Base-by-base conservation (phyloP, 1,140 invertebrate species). In the Orussus abietinus region DNA sequence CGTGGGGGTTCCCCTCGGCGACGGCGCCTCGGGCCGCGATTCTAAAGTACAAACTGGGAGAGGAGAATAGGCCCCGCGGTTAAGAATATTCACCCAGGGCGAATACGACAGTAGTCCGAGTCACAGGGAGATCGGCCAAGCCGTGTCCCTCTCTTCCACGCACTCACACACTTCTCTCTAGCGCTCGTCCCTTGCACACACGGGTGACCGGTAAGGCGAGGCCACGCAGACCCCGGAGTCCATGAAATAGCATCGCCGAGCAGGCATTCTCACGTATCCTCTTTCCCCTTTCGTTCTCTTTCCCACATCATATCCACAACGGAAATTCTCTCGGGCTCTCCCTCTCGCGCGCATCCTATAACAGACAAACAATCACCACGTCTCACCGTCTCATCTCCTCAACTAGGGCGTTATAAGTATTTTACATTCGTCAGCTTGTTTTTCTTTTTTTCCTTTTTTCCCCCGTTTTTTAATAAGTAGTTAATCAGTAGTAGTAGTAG, bases 181-280 rank as follows among this genome's bases (percentile, higher is more conserved):
- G 12, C n/a, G n/a, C 5, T 22, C 22, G 10, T 36, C 11, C 19
- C 19, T 21, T 21, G 34, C 34, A 36, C 34, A 13, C 11, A 25
- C 19, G 34, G n/a, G n/a, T n/a, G n/a, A n/a, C 17, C 19, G 12
- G 12, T 17, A 13, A 11, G 12, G 33, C 11, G 15, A 21, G 10
- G 17, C 15, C 19, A 36, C 5, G 20, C 11, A 31, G 22, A 43
- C 32, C 19, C 34, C 41, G 20, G 28, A 29, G 51, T 58, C 62
- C 64, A 69, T 55, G 55, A 69, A 69, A 70, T 65, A 65, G 66
- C 53, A 69, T 72, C 61, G 60, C 55, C 55, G 59, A 69, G 63
- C 67, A 69, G 59, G 49, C 54, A 64, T 62, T 69, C n/a, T n/a
- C n/a, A n/a, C n/a, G n/a, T n/a, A n/a, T n/a, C n/a, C n/a, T n/a